A percentile compares a stretch with the other conserved stretches of the same genome.
Conservation (phyloP, 2,888 invertebrate genomes). For the Trachelus troglodyta region DNA sequence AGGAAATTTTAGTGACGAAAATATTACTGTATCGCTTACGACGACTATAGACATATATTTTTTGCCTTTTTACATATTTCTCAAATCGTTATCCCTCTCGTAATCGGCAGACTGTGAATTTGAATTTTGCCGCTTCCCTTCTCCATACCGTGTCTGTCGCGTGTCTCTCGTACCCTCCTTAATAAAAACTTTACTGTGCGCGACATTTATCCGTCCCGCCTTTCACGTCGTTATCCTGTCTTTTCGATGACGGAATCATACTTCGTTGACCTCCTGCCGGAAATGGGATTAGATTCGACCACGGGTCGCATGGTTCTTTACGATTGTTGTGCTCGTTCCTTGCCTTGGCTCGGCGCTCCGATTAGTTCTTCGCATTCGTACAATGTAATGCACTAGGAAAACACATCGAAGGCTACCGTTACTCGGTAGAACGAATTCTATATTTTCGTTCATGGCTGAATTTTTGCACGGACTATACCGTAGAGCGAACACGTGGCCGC, state of each 20-base stretch:
- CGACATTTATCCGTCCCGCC: not conserved
- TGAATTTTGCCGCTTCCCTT: not conserved
- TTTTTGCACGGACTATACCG: too few species aligned
- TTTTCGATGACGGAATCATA: constrained; percentile 1
- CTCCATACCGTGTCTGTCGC: not conserved
- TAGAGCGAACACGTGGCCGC: not conserved
- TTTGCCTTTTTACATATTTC: not conserved
- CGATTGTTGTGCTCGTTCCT: not conserved
- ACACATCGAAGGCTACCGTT: not conserved
- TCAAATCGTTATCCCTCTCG: not conserved
- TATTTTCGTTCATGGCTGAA: not conserved
- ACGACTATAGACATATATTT: not conserved
- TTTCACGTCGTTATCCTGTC: not conserved
- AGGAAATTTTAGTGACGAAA: not conserved
- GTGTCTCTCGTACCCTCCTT: not conserved
- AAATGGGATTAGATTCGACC: constrained; percentile 1
- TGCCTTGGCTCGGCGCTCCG: not conserved
- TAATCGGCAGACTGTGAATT: not conserved
- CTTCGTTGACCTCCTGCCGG: not conserved
- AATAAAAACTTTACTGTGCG: not conserved
- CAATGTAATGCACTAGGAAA: not conserved
- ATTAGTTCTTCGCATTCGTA: not conserved
- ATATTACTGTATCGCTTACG: not conserved
- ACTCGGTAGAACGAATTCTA: not conserved
- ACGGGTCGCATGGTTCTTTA: not conserved